phyloP scores from a whole-genome alignment of 1,140 invertebrate genomes.

The Bombus huntii region DNA sequence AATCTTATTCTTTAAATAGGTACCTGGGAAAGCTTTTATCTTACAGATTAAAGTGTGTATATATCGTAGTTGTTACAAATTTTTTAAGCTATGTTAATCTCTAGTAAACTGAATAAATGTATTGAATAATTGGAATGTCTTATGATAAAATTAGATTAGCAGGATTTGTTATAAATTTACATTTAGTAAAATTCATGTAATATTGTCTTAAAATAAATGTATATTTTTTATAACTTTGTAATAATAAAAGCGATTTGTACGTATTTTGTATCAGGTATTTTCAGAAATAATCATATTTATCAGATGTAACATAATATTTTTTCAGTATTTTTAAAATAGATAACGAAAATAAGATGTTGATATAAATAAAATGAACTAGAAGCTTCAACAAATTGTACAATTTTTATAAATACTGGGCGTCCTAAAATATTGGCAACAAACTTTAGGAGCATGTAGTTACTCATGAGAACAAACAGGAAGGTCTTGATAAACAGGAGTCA shows the following conservation, averaged over 20 bases:
- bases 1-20: conserved; percentile 50
- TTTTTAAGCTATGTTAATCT: neutral
- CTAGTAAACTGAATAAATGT: conserved; percentile 12
- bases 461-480: too few relatives aligned
- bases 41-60: conserved; percentile 40
- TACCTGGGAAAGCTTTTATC: conserved; percentile 63
- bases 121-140: conserved; percentile 48
- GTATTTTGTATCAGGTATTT: conserved; percentile 3
- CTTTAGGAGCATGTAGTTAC: too few relatives aligned
- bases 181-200: neutral
- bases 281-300: neutral
- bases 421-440: too few relatives aligned
- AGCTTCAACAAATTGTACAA: neutral
- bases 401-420: neutral
- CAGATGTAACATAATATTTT: neutral
- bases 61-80: conserved; percentile 33
- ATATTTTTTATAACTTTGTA: conserved; percentile 20
- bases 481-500: too few relatives aligned
- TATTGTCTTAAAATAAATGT: conserved; percentile 14
- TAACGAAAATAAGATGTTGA: conserved; percentile 3
- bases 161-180: conserved; percentile 34
- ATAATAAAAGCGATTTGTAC: conserved; percentile 16
- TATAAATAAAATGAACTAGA: neutral
- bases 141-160: conserved; percentile 43
- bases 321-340: neutral